phyloP scores from a whole-genome alignment of 1,140 invertebrate genomes.

The Anadara kagoshimensis region DNA sequence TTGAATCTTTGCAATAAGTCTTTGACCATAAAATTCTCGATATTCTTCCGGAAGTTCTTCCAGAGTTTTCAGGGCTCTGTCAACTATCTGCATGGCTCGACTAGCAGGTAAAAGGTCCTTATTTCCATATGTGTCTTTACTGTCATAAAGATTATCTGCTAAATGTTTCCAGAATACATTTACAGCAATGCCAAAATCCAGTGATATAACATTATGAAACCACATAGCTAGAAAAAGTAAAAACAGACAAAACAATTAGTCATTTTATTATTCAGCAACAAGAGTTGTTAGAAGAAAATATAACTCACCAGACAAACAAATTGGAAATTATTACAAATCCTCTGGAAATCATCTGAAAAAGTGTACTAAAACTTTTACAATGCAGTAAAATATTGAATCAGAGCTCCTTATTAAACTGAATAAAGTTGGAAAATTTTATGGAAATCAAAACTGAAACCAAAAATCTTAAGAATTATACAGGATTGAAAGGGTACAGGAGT shows the following conservation, averaged over 20 bases:
- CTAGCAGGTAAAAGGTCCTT: constrained; percentile 76
- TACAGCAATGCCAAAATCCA: constrained; percentile 77
- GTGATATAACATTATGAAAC: constrained; percentile 78
- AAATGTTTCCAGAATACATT: constrained; percentile 80
- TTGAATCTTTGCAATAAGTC: constrained; percentile 71
- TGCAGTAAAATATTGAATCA: too few species aligned
- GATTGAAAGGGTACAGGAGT: too few species aligned
- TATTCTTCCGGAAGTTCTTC: constrained; percentile 76
- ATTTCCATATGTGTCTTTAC: constrained; percentile 79
- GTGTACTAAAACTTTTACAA: too few species aligned
- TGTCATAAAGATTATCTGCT: constrained; percentile 74
- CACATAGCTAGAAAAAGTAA: constrained; percentile 75
- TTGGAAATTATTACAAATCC: too few species aligned
- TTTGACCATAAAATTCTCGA: constrained; percentile 75
- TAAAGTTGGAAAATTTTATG: too few species aligned
- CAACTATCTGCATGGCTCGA: constrained; percentile 74
- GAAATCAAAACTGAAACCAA: too few species aligned
- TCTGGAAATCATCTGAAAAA: too few species aligned
- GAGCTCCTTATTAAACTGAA: too few species aligned
- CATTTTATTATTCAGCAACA: background rate
- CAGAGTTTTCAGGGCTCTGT: constrained; percentile 74
- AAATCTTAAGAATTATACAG: too few species aligned
- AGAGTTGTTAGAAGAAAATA: background rate
- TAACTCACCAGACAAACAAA: too few species aligned
- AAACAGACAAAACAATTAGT: background rate